Conservation (phyloP, 2,888 invertebrate species). For the Cataglyphis livida region DNA sequence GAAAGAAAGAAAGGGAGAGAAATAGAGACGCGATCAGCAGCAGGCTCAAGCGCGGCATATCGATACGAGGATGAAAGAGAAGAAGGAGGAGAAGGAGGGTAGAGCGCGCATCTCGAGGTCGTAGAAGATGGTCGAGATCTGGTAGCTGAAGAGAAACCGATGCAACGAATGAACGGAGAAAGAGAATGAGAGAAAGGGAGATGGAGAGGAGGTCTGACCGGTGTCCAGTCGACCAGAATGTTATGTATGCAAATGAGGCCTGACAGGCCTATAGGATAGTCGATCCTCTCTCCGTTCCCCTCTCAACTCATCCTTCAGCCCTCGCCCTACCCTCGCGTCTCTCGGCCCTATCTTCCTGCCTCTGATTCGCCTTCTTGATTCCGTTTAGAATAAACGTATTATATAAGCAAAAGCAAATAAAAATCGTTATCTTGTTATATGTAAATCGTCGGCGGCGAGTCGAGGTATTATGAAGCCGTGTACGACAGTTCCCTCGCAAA, state of each 20-base stretch:
- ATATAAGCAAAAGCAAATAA: constrained; percentile 80
- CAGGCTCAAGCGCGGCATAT: constrained; percentile 62
- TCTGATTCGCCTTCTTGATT: constrained; percentile 69
- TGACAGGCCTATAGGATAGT: constrained; percentile 83
- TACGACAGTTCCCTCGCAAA: constrained; percentile 62
- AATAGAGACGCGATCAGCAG: constrained; percentile 55
- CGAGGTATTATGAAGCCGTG: constrained; percentile 74
- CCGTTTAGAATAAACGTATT: constrained; percentile 81
- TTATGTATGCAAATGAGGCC: constrained; percentile 85
- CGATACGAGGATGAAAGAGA: constrained; percentile 71
- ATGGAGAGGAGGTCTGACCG: constrained; percentile 81
- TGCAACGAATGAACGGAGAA: constrained; percentile 50
- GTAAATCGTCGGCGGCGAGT: constrained; percentile 78
- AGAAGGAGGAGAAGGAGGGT: constrained; percentile 62
- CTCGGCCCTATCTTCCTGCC: constrained; percentile 38
- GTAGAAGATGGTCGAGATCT: constrained; percentile 65
- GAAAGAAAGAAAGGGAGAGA: constrained; percentile 14
- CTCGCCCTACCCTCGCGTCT: constrained; percentile 56
- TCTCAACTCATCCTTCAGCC: constrained; percentile 66
- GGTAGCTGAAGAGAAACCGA: constrained; percentile 60
- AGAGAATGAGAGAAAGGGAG: constrained; percentile 58
- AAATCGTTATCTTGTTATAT: constrained; percentile 84
- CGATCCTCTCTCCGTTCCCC: constrained; percentile 70
- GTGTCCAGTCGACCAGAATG: constrained; percentile 85
- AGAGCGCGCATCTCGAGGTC: constrained; percentile 71